Evolutionary conservation across 1,140 invertebrate species (phyloP).

Genomic region (Diplogasteroides magnus): DNA sequence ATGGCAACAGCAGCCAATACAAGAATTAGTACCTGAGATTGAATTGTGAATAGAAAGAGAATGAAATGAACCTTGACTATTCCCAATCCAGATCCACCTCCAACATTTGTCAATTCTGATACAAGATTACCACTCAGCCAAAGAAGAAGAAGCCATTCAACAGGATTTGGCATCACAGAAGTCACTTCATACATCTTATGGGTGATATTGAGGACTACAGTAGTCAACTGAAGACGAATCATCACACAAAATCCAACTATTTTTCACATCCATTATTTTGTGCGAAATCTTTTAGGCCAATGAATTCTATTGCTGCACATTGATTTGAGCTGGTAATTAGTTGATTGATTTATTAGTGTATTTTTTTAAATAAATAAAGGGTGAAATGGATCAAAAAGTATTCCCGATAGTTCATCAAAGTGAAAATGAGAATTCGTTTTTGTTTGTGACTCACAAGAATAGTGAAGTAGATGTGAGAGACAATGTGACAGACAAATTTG

Average conservation of each 20-base stretch:
- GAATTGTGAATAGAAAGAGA: slow-evolving; percentile 33
- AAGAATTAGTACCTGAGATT: slow-evolving; percentile 71
- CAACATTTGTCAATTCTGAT: slow-evolving; percentile 91
- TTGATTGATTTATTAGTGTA: too few relatives aligned
- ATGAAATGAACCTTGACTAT: slow-evolving; percentile 45
- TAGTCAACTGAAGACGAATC: slow-evolving; percentile 61
- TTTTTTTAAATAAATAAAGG: too few relatives aligned
- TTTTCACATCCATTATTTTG: too few relatives aligned
- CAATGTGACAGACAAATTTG: slow-evolving; percentile 98
- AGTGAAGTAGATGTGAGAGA: slow-evolving; percentile 95
- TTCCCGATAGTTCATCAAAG: too few relatives aligned
- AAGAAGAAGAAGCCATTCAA: slow-evolving; percentile 88
- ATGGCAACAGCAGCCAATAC: slow-evolving; percentile 86
- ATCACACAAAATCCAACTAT: too few relatives aligned
- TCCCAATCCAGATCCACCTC: slow-evolving; percentile 84
- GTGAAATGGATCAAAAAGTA: too few relatives aligned
- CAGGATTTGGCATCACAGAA: slow-evolving; percentile 70
- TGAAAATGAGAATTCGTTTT: too few relatives aligned
- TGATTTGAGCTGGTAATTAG: too few relatives aligned
- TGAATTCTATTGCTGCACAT: too few relatives aligned
- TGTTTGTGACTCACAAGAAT: slow-evolving; percentile 66
- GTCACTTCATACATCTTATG: slow-evolving; percentile 62
- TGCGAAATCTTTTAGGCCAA: too few relatives aligned
- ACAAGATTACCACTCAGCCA: slow-evolving; percentile 91
- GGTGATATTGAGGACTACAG: slow-evolving; percentile 53